These are phyloP conservation scores for Machaerirhynchus nigripectus DNA, from an alignment of 2,113 vertebrate genomes.

Conservation along the genomic window DNA sequence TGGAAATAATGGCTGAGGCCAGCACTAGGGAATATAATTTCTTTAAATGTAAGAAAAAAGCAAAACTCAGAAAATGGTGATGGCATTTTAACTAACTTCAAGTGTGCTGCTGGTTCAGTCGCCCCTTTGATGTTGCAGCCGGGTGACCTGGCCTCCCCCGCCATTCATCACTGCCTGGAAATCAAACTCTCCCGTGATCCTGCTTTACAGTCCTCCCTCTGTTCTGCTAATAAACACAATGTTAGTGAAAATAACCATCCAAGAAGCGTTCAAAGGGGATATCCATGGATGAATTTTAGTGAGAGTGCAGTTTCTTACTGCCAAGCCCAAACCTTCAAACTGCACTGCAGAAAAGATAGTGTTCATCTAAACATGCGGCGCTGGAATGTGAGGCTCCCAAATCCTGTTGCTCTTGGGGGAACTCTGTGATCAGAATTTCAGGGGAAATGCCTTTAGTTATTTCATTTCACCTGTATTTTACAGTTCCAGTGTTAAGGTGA, in stretches of 20 bases:
- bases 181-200: slow-evolving; percentile 28
- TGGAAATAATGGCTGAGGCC: slow-evolving; percentile 27
- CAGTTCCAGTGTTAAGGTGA: not conserved
- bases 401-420: not conserved
- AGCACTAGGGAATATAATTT: slow-evolving; percentile 38
- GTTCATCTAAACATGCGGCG: accelerated
- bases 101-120: slow-evolving; percentile 51
- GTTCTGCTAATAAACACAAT: slow-evolving; percentile 60
- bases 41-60: slow-evolving; percentile 55
- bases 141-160: slow-evolving; percentile 52
- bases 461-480: not conserved
- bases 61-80: slow-evolving; percentile 26
- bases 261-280: slow-evolving; percentile 50
- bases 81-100: slow-evolving; percentile 62
- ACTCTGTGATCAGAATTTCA: not conserved
- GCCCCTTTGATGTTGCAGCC: slow-evolving; percentile 57
- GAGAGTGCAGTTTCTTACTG: slow-evolving; percentile 21
- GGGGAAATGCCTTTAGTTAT: not conserved
- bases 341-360: not conserved
- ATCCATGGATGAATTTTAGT: slow-evolving; percentile 28
- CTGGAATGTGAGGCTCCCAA: not conserved
- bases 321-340: not conserved
- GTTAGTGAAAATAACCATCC: slow-evolving; percentile 42
- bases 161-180: slow-evolving; percentile 57
- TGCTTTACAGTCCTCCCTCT: slow-evolving; percentile 44